A percentile compares a stretch with the other conserved stretches of the same genome.
phyloP scores from a whole-genome alignment of 2,888 invertebrate genomes.

The Gymnoscelis rufifasciata region DNA sequence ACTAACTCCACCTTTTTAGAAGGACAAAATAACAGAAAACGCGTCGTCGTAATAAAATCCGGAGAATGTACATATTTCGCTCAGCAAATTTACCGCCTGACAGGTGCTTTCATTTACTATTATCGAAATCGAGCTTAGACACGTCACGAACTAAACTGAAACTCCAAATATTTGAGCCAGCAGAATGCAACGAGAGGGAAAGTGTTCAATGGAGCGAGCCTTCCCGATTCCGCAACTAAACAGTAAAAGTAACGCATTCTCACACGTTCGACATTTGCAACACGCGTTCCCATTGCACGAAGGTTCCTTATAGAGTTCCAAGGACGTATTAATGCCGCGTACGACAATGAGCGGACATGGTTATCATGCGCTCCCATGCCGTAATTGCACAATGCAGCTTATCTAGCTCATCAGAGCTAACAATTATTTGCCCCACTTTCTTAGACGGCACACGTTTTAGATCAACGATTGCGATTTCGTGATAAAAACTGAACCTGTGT shows the following conservation, averaged over 20 bases:
- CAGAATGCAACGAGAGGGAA: constrained; percentile 65
- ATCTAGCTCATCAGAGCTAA: constrained; percentile 62
- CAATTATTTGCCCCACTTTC: constrained; percentile 68
- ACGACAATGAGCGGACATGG: constrained; percentile 59
- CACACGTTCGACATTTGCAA: constrained; percentile 39
- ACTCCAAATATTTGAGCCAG: constrained; percentile 45
- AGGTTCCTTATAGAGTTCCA: constrained; percentile 42
- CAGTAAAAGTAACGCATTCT: constrained; percentile 55
- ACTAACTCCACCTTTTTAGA: not conserved
- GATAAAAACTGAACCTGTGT: constrained; percentile 12
- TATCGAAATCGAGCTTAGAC: constrained; percentile 42
- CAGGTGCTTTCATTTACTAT: constrained; percentile 59
- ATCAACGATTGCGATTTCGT: constrained; percentile 53
- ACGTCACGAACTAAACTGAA: constrained; percentile 37
- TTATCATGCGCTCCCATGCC: constrained; percentile 56
- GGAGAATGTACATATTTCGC: constrained; percentile 35
- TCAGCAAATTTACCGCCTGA: constrained; percentile 33
- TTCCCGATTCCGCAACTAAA: constrained; percentile 46
- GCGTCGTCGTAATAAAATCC: constrained; percentile 31
- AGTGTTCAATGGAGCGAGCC: constrained; percentile 56
- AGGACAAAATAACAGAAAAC: no score
- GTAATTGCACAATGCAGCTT: constrained; percentile 70
- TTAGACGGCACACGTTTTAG: constrained; percentile 37
- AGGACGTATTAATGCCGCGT: constrained; percentile 69
- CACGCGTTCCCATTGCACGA: constrained; percentile 36